phyloP scores from a whole-genome alignment of 2,797 vertebrate genomes.

The Arrhamphus sclerolepis region DNA sequence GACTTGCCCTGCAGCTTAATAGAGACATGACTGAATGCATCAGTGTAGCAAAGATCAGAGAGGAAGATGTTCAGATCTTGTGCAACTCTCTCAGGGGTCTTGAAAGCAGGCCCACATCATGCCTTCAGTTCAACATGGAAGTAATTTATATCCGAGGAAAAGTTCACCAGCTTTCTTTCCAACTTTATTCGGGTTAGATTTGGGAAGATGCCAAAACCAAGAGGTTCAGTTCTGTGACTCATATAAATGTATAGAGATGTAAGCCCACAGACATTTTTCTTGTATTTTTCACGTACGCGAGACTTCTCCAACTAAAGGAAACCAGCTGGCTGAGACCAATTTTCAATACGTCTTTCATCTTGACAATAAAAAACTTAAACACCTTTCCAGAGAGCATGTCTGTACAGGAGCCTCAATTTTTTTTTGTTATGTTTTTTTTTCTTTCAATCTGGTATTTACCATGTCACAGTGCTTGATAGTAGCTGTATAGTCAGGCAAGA shows the following conservation, averaged over 20 bases:
- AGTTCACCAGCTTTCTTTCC: slow-evolving; percentile 29
- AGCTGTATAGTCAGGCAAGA: slow-evolving; percentile 30
- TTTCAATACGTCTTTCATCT: slow-evolving; percentile 65
- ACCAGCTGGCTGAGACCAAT: slow-evolving; percentile 57
- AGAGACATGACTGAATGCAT: slow-evolving; percentile 34
- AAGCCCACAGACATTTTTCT: slow-evolving; percentile 35
- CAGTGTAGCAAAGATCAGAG: slow-evolving; percentile 37
- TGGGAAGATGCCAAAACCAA: slow-evolving; percentile 32
- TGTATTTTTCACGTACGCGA: slow-evolving; percentile 14
- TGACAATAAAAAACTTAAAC: slow-evolving; percentile 59
- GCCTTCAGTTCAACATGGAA: slow-evolving; percentile 37
- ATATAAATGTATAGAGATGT: slow-evolving; percentile 32
- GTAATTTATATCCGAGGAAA: slow-evolving; percentile 40
- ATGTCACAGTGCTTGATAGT: slow-evolving; percentile 42
- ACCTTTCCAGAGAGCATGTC: slow-evolving; percentile 58
- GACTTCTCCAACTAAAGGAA: slow-evolving; percentile 9
- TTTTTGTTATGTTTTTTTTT: slow-evolving; percentile 7
- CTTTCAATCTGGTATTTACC: slow-evolving; percentile 61
- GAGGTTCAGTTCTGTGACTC: slow-evolving; percentile 34
- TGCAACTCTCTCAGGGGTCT: slow-evolving; percentile 25
- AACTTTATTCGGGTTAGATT: slow-evolving; percentile 37
- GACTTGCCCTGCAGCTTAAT: slow-evolving; percentile 31
- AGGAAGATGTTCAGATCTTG: slow-evolving; percentile 30
- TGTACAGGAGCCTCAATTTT: slow-evolving; percentile 38
- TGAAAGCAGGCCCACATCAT: slow-evolving; percentile 36